Percentiles rank a stretch among this genome's conserved stretches.
phyloP scores from a whole-genome alignment of 2,888 invertebrate genomes.

The Ctena decussata region DNA sequence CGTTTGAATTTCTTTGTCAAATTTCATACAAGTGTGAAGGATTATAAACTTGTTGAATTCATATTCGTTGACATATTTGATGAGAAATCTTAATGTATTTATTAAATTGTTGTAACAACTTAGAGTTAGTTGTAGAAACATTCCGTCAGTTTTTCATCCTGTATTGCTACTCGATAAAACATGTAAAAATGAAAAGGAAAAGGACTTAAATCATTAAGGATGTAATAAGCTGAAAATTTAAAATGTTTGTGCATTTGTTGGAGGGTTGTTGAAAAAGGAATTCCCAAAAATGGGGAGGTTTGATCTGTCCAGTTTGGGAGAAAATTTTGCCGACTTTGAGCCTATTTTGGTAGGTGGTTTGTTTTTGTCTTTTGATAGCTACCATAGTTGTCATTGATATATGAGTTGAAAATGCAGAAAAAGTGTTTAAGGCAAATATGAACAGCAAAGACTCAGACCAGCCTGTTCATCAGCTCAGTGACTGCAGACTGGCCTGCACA shows the following conservation, averaged over 20 bases:
- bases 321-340: not conserved
- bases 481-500: no score
- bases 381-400: no score
- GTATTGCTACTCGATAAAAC: not conserved
- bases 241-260: not conserved
- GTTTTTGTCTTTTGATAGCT: not conserved
- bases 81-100: conserved; percentile 6
- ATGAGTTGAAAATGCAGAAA: no score
- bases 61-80: not conserved
- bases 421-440: no score
- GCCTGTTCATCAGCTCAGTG: no score
- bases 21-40: not conserved
- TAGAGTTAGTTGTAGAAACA: not conserved
- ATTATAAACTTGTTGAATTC: not conserved
- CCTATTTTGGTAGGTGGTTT: conserved; percentile 5
- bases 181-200: not conserved
- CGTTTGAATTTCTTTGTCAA: conserved; percentile 8
- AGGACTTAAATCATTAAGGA: not conserved
- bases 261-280: not conserved
- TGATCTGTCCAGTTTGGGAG: not conserved
- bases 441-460: no score
- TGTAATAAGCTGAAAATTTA: not conserved
- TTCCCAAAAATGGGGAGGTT: conserved; percentile 13
- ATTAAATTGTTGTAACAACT: conserved; percentile 2
- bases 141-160: not conserved